These are phyloP conservation scores for Myripristis jacobus DNA, from an alignment of 2,797 vertebrate species.

Conservation along the genomic window DNA sequence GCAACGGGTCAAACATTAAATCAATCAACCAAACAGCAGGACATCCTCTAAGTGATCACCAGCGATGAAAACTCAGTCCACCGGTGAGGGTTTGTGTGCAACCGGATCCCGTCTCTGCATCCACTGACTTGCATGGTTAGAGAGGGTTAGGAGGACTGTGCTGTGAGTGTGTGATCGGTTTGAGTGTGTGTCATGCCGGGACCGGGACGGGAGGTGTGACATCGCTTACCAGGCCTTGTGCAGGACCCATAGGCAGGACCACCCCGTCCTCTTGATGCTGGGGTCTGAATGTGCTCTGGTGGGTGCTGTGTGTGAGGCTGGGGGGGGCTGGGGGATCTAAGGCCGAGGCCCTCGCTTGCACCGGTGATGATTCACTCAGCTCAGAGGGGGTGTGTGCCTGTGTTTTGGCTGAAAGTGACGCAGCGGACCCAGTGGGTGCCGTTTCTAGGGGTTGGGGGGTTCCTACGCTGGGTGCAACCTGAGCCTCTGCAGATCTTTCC, in stretches of 20 bases:
- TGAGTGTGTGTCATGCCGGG: slow-evolving; percentile 12
- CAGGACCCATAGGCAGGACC: slow-evolving; percentile 6
- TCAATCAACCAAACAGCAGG: not conserved
- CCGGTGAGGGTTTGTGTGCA: slow-evolving; percentile 19
- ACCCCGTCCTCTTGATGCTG: slow-evolving; percentile 17
- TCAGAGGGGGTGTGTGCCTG: not conserved
- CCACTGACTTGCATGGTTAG: slow-evolving; percentile 27
- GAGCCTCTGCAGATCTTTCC: slow-evolving; percentile 9
- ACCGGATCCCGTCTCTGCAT: not conserved
- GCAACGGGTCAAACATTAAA: not conserved
- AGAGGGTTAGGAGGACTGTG: slow-evolving; percentile 33
- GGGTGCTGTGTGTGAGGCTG: slow-evolving; percentile 1
- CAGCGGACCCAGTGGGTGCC: not conserved
- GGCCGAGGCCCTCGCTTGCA: not conserved
- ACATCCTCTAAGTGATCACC: too few species aligned
- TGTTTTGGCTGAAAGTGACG: not conserved
- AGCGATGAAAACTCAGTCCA: not conserved
- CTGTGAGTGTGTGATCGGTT: not conserved
- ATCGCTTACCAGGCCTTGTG: slow-evolving; percentile 32
- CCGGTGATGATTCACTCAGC: not conserved
- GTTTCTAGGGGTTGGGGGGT: not conserved
- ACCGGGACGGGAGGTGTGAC: too few species aligned
- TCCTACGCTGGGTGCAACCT: slow-evolving; percentile 7
- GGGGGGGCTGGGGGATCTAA: not conserved
- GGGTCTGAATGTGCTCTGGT: slow-evolving; percentile 4